phyloP scores from a whole-genome alignment of 1,140 invertebrate genomes.

The Formica exsecta region DNA sequence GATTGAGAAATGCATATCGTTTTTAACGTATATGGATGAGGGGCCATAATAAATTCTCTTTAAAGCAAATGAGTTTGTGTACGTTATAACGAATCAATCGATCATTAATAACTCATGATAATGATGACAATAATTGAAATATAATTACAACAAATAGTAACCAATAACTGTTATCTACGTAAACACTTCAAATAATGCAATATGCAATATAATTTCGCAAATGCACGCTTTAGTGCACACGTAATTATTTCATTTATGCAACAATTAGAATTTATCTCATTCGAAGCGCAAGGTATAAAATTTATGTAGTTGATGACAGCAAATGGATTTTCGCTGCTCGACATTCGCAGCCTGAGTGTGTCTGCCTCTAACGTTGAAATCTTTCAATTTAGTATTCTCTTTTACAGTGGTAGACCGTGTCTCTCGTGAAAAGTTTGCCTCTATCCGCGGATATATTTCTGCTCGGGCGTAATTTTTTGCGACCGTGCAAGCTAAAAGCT shows the following conservation, averaged over 20 bases:
- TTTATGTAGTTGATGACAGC: conserved; percentile 48
- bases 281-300: conserved; percentile 23
- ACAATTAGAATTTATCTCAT: conserved; percentile 45
- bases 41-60: conserved; percentile 1
- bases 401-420: conserved; percentile 58
- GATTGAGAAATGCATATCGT: conserved; percentile 43
- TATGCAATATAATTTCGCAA: conserved; percentile 58
- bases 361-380: conserved; percentile 48
- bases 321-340: conserved; percentile 39
- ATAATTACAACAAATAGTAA: conserved; percentile 52
- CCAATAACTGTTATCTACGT: conserved; percentile 48
- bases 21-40: conserved; percentile 47
- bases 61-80: neutral
- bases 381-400: conserved; percentile 73
- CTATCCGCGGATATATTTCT: conserved; percentile 76
- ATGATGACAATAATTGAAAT: conserved; percentile 44
- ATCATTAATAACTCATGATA: conserved; percentile 53
- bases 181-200: conserved; percentile 52
- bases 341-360: conserved; percentile 27
- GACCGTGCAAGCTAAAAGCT: conserved; percentile 83
- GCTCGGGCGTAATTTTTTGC: conserved; percentile 81
- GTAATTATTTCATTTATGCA: conserved; percentile 47
- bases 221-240: conserved; percentile 27
- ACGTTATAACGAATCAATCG: conserved; percentile 23
- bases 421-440: conserved; percentile 66